Evolutionary conservation across 2,113 vertebrate species (phyloP).

Genomic region (Zapornia atra): DNA sequence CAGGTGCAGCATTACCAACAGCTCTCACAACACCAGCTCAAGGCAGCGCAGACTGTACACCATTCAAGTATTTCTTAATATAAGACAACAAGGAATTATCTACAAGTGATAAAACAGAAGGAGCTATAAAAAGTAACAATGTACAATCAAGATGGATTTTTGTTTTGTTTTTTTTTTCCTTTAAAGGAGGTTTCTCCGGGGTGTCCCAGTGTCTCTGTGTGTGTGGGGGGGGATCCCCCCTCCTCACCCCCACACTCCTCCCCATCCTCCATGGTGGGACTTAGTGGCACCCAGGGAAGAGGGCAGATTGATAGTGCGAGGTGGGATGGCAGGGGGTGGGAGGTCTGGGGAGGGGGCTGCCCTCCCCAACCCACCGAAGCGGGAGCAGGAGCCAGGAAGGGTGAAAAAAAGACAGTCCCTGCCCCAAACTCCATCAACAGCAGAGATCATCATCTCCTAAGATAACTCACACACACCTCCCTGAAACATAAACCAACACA

Average conservation of each 20-base stretch:
- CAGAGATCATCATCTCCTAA: not conserved
- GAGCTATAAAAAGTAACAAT: constrained; percentile 38
- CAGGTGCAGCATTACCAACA: not conserved
- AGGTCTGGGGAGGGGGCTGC: not conserved
- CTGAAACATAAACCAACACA: constrained; percentile 48
- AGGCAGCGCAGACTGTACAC: constrained; percentile 29
- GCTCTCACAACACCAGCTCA: constrained; percentile 47
- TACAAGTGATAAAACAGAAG: constrained; percentile 50
- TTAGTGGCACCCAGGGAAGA: fast-evolving
- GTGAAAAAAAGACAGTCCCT: not conserved
- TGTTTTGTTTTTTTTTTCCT: not conserved
- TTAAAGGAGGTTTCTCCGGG: not conserved
- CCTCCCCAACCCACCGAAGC: not conserved
- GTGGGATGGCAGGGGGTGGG: not conserved
- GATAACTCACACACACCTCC: constrained; percentile 37
- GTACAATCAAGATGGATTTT: constrained; percentile 56
- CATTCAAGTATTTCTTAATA: constrained; percentile 78
- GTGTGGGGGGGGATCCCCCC: not conserved
- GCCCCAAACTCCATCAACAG: not conserved
- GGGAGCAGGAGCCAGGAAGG: not conserved
- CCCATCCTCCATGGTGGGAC: fast-evolving
- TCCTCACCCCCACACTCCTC: not conserved
- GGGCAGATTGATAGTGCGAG: fast-evolving
- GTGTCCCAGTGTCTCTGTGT: not conserved
- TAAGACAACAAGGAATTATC: constrained; percentile 67